Evolutionary conservation across 1,140 invertebrate species (phyloP), one percentile per base, ranked within the genome.

Genomic region (Eumaeus atala): DNA sequence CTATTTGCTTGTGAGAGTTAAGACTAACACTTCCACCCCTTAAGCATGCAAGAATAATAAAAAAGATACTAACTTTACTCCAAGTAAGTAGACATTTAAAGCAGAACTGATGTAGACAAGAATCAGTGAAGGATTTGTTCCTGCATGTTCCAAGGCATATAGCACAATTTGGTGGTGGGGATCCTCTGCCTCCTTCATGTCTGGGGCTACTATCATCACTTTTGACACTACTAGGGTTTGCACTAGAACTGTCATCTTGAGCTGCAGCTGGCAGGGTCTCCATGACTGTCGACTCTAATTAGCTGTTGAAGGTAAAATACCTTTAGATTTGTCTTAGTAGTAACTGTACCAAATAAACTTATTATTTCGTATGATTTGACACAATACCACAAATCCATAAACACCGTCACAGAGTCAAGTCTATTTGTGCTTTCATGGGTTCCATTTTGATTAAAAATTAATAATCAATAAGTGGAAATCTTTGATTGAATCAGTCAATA

Each of bases 71-170:
- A 74, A 94, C 92, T 89, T 97, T 97, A 35, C 96, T 97, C 97
- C 97, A 98, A 72, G 96, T 95, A 38, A 96, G 82, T 1, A 98
- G 88, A 77, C 97, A 98, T 56, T 92, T 92, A 66, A 97, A 98
- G 78, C 97, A 98, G 79, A 98, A 98, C 71, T 95, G 93, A 82
- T 98, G 97, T 64, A 96, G 91, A 76, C 97, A 98, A 34, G 92
- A 95, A 70, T 97, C 94, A 0, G 95, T 96, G 67, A 95, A 97
- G 9, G 95, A 97, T 72, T 95, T 97, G 68, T 97, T 96, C 56
- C 92, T 90, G 51, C 96, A 91, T 53, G 92, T 91, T 21, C 94
- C 94, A 48, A 98, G 88, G 69, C 97, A 98, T 71, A 98, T 98
- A 35, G 96, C 92, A 89, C 97, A 98, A 74, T 94, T 93, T 10